Base-by-base conservation (phyloP, 2,797 vertebrate species). In the Mallotus villosus region DNA sequence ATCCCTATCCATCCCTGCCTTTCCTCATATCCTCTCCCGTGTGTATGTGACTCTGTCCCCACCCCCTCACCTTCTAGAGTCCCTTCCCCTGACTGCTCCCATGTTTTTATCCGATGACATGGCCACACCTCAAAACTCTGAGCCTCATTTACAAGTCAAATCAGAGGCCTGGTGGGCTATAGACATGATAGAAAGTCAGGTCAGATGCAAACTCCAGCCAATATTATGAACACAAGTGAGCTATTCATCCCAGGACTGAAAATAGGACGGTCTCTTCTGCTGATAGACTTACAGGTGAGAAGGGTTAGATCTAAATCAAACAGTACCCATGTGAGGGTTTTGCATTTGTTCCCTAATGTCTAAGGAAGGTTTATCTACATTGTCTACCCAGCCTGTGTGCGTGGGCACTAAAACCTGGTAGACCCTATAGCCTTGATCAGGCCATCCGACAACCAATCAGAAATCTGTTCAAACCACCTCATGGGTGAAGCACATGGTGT, bases 131-230 rank as follows among this genome's bases (percentile, higher is more conserved):
- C 66, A 74, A 24, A 34, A 41, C 78, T 77, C 64, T 41, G 72
- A 82, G 72, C 74, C 86, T 92, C 78, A 93, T 93, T 93, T 93
- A 91, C 93, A 92, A 93, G 82, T 83, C 92, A 93, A 94, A 94
- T 92, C 72, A 89, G 72, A 37, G 51, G 68, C 16, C 9, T 16
- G 55, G 82, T 81, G 86, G 76, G 84, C 82, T 74, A 68, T 2
- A 69, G 78, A 60, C 55, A 76, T 70, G 77, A 79, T 79, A 82
- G 72, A 86, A 82, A 83, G 76, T 71, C 67, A 49, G 77, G 76
- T 62, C 77, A 77, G 81, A 88, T 87, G 86, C 87, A 89, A 91
- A 89, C 77, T 81, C 70, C 65, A 14, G 11, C 11, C 41, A 75
- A 73, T 66, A 71, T 75, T 55, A 67, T 82, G n/a, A 34, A 51